These are phyloP conservation scores for Syrrhaptes paradoxus DNA, from an alignment of 2,113 vertebrate genomes.

Conservation along the genomic window DNA sequence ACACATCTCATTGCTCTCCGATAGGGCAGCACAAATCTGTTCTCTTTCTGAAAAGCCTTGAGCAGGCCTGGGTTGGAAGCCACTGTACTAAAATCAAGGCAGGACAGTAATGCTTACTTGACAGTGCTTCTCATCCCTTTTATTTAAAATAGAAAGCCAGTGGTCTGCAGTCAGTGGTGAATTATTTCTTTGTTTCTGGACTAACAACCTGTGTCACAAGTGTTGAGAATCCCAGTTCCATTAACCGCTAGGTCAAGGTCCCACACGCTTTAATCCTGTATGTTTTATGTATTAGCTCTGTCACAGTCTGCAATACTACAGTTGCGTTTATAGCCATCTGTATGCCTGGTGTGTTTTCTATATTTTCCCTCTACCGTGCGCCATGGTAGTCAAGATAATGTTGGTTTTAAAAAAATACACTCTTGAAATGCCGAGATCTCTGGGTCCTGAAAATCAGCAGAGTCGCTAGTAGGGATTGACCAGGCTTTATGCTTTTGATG, in stretches of 20 bases:
- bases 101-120: not conserved
- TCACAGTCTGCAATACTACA: not conserved
- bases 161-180: not conserved
- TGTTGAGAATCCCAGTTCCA: not conserved
- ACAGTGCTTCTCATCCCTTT: not conserved
- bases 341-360: not conserved
- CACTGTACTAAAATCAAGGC: not conserved
- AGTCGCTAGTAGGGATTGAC: not conserved
- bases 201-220: not conserved
- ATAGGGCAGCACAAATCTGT: not conserved
- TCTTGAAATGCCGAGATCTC: not conserved
- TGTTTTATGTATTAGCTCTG: slow-evolving; percentile 28
- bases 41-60: not conserved
- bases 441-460: not conserved
- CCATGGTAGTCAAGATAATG: not conserved
- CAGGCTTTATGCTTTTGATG: not conserved
- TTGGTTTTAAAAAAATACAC: not conserved
- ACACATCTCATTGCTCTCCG: not conserved
- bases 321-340: not conserved
- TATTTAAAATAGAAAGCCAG: not conserved
- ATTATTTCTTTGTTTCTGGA: slow-evolving; percentile 26
- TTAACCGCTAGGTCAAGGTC: not conserved
- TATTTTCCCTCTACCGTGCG: not conserved
- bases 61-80: not conserved
- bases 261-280: not conserved